Evolutionary conservation across 2,113 vertebrate genomes (phyloP), one percentile per base, ranked within the genome.

Genomic region (Uropsilus gracilis): DNA sequence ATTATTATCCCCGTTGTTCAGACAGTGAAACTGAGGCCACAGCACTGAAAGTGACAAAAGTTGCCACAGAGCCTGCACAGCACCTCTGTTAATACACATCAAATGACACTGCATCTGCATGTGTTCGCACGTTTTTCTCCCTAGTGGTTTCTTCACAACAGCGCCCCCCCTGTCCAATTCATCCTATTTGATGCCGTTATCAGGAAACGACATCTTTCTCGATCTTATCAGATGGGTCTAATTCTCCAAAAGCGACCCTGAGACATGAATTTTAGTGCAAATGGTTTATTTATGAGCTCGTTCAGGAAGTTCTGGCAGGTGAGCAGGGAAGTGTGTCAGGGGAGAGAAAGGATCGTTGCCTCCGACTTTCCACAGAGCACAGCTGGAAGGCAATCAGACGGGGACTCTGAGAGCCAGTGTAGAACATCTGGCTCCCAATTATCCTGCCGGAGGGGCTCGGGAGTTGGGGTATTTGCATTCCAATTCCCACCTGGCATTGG

Each of bases 221-320:
- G 84, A 69, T 69, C n/a, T 71, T 39, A 55, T 57, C 42, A n/a
- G 24, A 64, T 68, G 55, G 46, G 22, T 91, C 93, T 80, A 44
- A 77, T 77, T 89, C 50, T 46, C 32, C 77, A 39, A 89, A 83
- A 42, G 50, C 84, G 37, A 72, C 18, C 39, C 6, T 55, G 18
- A 91, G 90, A 39, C 30, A 90, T 42, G 32, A 55, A 64, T 89
- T 80, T 94, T 37, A 84, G 46, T 90, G 9, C 30, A 94, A 42
- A 69, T 63, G 44, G 90, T 55, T 91, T 75, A 80, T 77, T 39
- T 71, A 46, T 48, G 39, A 97, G 39, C 46, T 76, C 59, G 94
- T 81, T 81, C 57, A 81, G 46, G 20, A 90, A 90, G 75, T 81
- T 81, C 46, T 75, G 80, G 16, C 39, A 86, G 66, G 5, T 72